Percentiles rank a stretch among this genome's conserved stretches.
These are phyloP conservation scores for Podarcis raffonei DNA, from an alignment of 2,113 vertebrate genomes.

Conservation along the genomic window DNA sequence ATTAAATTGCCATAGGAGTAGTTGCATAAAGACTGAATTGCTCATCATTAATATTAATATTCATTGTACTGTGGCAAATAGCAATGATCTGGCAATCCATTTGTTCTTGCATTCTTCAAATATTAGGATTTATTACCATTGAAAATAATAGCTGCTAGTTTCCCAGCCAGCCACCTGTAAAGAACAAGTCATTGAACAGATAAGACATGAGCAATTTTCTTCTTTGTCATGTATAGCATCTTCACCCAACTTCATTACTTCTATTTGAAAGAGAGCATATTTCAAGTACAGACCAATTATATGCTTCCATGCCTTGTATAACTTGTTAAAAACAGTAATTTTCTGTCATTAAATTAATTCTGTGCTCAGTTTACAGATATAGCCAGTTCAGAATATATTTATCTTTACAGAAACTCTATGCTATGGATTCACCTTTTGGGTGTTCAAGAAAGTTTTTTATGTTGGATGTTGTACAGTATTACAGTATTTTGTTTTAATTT, in stretches of 20 bases:
- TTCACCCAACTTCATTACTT: conserved; percentile 58
- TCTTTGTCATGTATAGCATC: conserved; percentile 3
- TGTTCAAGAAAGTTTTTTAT: neutral
- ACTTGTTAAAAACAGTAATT: conserved; percentile 64
- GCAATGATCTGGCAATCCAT: conserved; percentile 62
- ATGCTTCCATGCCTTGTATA: conserved; percentile 46
- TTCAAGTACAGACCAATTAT: conserved; percentile 61
- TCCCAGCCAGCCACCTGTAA: conserved; percentile 62
- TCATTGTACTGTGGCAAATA: conserved; percentile 59
- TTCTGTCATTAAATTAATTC: conserved; percentile 63
- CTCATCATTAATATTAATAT: conserved; percentile 65
- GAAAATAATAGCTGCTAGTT: conserved; percentile 66
- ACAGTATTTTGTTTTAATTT: no score
- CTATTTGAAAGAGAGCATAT: conserved; percentile 60
- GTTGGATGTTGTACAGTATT: neutral
- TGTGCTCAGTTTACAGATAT: conserved; percentile 48
- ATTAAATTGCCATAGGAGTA: conserved; percentile 32
- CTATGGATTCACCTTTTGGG: neutral
- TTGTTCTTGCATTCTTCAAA: conserved; percentile 64
- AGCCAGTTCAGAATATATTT: conserved; percentile 33
- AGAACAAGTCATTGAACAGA: conserved; percentile 62
- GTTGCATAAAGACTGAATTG: conserved; percentile 44
- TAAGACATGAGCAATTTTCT: conserved; percentile 11
- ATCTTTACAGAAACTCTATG: conserved; percentile 35
- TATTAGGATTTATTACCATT: conserved; percentile 68